phyloP scores from a whole-genome alignment of 2,113 vertebrate genomes.

The Pontoporia blainvillei region DNA sequence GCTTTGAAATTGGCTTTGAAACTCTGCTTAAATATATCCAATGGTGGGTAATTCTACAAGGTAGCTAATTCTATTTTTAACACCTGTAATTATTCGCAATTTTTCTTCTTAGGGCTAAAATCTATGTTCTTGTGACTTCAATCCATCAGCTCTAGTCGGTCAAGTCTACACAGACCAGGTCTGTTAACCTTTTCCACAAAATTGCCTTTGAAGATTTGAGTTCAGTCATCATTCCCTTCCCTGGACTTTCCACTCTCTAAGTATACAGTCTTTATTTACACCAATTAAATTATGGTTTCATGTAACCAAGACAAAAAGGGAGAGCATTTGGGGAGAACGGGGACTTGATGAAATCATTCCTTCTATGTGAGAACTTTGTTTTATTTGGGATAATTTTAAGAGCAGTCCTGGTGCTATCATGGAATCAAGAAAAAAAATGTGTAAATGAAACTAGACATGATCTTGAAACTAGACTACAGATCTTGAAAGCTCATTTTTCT shows the following conservation, averaged over 20 bases:
- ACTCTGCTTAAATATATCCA: neutral
- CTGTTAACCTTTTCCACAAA: neutral
- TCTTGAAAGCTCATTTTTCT: neutral
- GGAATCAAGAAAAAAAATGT: neutral
- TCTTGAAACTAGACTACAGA: neutral
- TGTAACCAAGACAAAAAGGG: neutral
- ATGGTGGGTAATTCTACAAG: neutral
- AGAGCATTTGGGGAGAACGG: neutral
- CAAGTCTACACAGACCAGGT: neutral
- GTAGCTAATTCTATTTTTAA: slow-evolving; percentile 1
- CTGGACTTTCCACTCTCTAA: neutral
- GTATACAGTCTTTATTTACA: neutral
- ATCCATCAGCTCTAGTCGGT: neutral
- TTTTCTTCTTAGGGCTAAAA: neutral
- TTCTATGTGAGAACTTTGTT: neutral
- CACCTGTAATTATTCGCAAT: neutral
- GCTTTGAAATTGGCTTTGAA: neutral
- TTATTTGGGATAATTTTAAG: neutral
- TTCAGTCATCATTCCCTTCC: neutral
- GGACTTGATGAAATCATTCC: neutral
- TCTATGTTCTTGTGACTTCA: neutral
- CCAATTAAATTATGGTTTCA: neutral
- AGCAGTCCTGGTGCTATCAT: neutral
- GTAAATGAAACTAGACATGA: neutral
- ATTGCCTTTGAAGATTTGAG: neutral